A percentile compares a stretch with the other conserved stretches of the same genome.
Conservation (phyloP, 1,140 invertebrate genomes). For the Lepidotrigona ventralis region DNA sequence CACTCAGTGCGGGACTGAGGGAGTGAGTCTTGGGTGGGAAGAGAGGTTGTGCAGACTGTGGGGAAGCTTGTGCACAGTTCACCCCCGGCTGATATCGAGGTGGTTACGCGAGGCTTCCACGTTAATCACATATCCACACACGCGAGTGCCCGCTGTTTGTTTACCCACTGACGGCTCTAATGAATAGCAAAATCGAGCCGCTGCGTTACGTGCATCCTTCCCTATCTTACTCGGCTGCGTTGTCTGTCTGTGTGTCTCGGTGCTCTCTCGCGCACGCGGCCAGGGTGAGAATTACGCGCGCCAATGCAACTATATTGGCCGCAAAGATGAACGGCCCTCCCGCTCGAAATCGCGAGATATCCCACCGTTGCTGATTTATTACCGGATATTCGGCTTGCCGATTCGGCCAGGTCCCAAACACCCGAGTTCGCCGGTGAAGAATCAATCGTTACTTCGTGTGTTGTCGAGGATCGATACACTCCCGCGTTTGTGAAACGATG, state of each 20-base stretch:
- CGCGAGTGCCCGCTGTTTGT: constrained; percentile 68
- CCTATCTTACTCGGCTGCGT: background rate
- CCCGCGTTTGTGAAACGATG: background rate
- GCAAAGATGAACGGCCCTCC: constrained; percentile 59
- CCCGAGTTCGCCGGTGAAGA: background rate
- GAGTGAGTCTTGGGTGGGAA: constrained; percentile 49
- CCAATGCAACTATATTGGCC: constrained; percentile 50
- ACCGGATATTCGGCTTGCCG: constrained; percentile 43
- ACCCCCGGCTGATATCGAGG: constrained; percentile 63
- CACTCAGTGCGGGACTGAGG: background rate
- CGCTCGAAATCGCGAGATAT: constrained; percentile 58
- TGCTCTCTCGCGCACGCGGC: background rate
- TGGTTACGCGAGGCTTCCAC: constrained; percentile 69
- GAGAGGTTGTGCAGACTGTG: constrained; percentile 48
- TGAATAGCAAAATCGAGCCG: constrained; percentile 76
- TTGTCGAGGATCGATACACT: background rate
- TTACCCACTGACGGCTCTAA: constrained; percentile 73
- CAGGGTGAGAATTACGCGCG: constrained; percentile 63
- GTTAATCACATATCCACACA: constrained; percentile 75
- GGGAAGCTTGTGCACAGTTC: constrained; percentile 45
- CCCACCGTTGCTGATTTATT: constrained; percentile 58
- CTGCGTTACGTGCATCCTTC: constrained; percentile 56
- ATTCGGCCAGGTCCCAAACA: background rate
- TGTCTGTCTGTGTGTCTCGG: constrained; percentile 7
- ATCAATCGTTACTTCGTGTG: background rate